Evolutionary conservation across 2,113 vertebrate species (phyloP).

Genomic region (Delphinapterus leucas): DNA sequence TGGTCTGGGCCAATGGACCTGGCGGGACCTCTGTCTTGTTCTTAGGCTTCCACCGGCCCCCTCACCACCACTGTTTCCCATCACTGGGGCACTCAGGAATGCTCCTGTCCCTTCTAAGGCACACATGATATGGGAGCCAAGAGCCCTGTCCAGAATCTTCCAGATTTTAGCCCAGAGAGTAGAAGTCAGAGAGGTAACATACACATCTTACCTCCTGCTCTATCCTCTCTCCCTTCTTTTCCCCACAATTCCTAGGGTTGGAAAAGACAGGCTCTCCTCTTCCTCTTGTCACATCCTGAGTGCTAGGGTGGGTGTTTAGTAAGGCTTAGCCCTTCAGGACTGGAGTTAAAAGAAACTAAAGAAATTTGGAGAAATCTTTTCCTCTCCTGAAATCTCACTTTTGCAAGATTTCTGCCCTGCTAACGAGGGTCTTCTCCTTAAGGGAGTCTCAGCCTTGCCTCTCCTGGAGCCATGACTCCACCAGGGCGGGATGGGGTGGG

Average conservation of each 20-base stretch:
- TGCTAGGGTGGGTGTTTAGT: rapidly evolving
- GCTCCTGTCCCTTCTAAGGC: neutral
- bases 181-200: neutral
- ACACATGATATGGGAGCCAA: neutral
- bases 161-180: neutral
- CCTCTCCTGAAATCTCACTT: neutral
- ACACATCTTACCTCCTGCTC: neutral
- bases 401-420: neutral
- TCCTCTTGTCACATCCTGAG: neutral
- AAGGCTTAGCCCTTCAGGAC: neutral
- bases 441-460: neutral
- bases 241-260: neutral
- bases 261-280: neutral
- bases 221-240: neutral
- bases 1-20: neutral
- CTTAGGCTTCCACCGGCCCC: neutral
- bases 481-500: no score
- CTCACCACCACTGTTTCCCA: neutral
- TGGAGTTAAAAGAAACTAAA: neutral
- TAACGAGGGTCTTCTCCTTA: neutral
- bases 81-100: neutral
- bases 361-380: conserved; percentile 3
- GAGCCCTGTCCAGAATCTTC: neutral
- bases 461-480: neutral
- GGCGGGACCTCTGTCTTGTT: neutral